Evolutionary conservation across 2,888 invertebrate genomes (phyloP).

Genomic region (Ichneumoninae sp.): DNA sequence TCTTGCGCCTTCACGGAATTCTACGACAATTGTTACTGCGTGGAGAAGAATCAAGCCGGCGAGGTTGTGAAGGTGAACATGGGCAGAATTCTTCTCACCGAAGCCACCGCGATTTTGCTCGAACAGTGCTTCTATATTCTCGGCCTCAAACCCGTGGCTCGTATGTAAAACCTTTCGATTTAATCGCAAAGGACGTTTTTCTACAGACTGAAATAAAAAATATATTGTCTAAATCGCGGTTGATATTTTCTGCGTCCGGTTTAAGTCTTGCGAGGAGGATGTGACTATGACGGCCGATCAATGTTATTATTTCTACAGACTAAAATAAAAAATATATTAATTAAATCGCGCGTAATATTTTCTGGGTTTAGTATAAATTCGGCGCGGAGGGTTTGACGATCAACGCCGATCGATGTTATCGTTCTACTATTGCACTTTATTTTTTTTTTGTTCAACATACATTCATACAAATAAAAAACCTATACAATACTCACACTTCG

Average conservation of each 20-base stretch:
- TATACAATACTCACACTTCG: conserved; percentile 75
- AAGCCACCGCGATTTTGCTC: conserved; percentile 95
- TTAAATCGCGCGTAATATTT: background rate
- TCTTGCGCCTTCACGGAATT: conserved; percentile 98
- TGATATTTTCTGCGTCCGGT: background rate
- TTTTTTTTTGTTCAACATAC: conserved; percentile 72
- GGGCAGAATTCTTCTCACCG: conserved; percentile 95
- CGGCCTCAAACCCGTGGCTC: conserved; percentile 95
- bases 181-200: background rate
- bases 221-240: background rate
- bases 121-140: conserved; percentile 95
- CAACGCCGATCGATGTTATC: background rate
- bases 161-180: conserved; percentile 89
- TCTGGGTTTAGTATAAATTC: no score
- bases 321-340: conserved; percentile 40
- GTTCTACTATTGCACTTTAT: conserved; percentile 77
- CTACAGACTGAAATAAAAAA: conserved; percentile 44
- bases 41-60: conserved; percentile 94
- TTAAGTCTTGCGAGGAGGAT: background rate
- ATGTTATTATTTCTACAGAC: background rate
- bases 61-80: conserved; percentile 93
- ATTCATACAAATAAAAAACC: conserved; percentile 79
- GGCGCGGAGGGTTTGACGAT: background rate
- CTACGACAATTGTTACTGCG: conserved; percentile 98
- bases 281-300: background rate